Base-by-base conservation (phyloP, 35 echinoderm and acorn worm species). In the Diadema setosum region DNA sequence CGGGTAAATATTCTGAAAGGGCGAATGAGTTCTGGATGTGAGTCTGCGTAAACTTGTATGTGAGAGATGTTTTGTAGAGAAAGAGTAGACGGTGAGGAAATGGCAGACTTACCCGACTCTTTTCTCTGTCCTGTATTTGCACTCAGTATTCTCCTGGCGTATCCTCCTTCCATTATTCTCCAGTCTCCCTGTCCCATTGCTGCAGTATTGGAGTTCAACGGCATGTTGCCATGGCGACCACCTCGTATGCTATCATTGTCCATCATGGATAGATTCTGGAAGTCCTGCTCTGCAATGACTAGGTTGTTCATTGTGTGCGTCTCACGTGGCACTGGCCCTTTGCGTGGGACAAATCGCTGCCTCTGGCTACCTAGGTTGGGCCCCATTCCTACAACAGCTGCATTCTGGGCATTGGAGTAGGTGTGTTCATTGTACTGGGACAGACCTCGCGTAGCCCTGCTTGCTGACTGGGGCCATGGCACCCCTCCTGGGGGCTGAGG, bases 111-210 rank as follows among this genome's bases (percentile, higher is more conserved):
- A 96, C 94, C 83, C 39, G 46, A 52, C 36, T 96, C 86, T 56
- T 84, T 86, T 42, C 91, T 93, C 85, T 97, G 86, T 42, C 83
- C 52, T 42, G 85, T 35, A 81, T 81, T 85, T 27, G 94, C 95
- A 93, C 87, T 97, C 8, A 91, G 83, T 45, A 93, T 87, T 67
- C 95, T 97, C 43, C 95, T 87, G 23, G 65, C 27, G 12, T 88
- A 58, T 80, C 59, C 33, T 52, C 52, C 50, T 83, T 63, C 83
- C 87, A 8, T 42, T 73, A 52, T 63, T 46, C 84, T 70, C 89
- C 89, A 96, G 58, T 92, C 89, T 45, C 69, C 73, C 34, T 91
- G 89, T 52, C 90, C 89, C 49, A 60, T 84, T 29, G 89, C 44
- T 31, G 83, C 55, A 6, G 55, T 35, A n/a, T 75, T 94, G 18